A percentile compares a stretch with the other conserved stretches of the same genome.
phyloP scores from a whole-genome alignment of 2,113 vertebrate genomes.

The Alligator mississippiensis region DNA sequence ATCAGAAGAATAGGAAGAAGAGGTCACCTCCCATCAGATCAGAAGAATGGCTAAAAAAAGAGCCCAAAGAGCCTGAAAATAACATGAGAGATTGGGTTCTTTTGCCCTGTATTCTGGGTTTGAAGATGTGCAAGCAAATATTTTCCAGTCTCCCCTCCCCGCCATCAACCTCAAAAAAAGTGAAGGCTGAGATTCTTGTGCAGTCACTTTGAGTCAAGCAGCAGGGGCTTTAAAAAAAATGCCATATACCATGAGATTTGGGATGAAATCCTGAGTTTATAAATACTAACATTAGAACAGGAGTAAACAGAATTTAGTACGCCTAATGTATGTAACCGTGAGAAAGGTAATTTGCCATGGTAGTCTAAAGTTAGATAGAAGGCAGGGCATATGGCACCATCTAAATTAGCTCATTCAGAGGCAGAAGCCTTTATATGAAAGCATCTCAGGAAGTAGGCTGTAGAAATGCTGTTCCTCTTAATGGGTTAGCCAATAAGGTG shows the following conservation, averaged over 20 bases:
- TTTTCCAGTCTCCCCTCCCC: accelerated
- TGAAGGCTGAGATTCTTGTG: background rate
- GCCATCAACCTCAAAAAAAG: background rate
- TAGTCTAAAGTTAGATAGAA: no score
- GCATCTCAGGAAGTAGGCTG: no score
- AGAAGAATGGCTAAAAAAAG: background rate
- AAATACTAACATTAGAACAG: background rate
- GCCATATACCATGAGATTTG: background rate
- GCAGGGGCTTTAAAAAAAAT: background rate
- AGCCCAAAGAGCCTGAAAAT: accelerated
- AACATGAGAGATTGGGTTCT: accelerated
- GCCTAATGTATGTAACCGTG: background rate
- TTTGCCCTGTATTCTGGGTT: background rate
- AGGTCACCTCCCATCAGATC: background rate
- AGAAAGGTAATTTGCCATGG: background rate
- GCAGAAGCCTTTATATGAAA: no score
- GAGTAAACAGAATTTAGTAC: background rate
- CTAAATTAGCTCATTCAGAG: no score
- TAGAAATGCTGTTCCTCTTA: no score
- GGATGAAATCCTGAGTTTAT: background rate
- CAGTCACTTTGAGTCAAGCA: background rate
- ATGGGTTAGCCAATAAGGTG: no score
- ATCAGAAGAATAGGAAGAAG: background rate
- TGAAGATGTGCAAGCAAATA: accelerated
- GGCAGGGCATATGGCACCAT: no score